Percentiles rank a stretch among this genome's conserved stretches.
These are phyloP conservation scores for Misgurnus anguillicaudatus DNA, from an alignment of 2,113 vertebrate species.

Conservation along the genomic window DNA sequence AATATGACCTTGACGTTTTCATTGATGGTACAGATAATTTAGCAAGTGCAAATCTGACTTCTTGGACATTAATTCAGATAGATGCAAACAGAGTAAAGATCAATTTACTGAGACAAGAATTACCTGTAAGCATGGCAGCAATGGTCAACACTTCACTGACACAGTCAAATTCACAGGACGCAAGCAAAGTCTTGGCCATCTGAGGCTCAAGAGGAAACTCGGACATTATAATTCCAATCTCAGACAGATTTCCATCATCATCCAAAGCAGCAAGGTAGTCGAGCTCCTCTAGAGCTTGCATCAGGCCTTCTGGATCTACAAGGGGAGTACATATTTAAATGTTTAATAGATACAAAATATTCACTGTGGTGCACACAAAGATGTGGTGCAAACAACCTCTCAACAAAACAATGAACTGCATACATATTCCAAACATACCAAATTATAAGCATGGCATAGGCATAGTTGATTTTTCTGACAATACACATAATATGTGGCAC, in stretches of 20 bases:
- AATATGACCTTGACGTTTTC: too few species aligned
- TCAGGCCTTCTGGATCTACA: constrained; percentile 85
- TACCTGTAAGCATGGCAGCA: constrained; percentile 90
- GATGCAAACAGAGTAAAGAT: not conserved
- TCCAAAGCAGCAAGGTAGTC: constrained; percentile 90
- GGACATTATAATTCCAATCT: constrained; percentile 93
- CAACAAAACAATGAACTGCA: too few species aligned
- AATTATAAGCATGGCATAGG: too few species aligned
- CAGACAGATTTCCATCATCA: constrained; percentile 87
- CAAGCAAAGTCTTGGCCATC: constrained; percentile 86
- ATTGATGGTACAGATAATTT: not conserved
- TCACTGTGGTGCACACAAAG: too few species aligned
- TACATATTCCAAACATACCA: too few species aligned
- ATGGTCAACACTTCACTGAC: constrained; percentile 88
- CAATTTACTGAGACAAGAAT: not conserved
- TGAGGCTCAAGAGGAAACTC: constrained; percentile 90
- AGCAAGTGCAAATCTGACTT: too few species aligned
- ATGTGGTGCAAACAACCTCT: too few species aligned
- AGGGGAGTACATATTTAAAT: not conserved
- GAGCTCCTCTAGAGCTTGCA: constrained; percentile 90
- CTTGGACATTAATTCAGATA: too few species aligned
- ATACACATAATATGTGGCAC: constrained; percentile 8
- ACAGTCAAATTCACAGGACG: constrained; percentile 90
- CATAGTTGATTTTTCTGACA: not conserved
- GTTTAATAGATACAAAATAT: not conserved